phyloP scores from a whole-genome alignment of 2,113 vertebrate species.

The Psittacula cyanocephala region DNA sequence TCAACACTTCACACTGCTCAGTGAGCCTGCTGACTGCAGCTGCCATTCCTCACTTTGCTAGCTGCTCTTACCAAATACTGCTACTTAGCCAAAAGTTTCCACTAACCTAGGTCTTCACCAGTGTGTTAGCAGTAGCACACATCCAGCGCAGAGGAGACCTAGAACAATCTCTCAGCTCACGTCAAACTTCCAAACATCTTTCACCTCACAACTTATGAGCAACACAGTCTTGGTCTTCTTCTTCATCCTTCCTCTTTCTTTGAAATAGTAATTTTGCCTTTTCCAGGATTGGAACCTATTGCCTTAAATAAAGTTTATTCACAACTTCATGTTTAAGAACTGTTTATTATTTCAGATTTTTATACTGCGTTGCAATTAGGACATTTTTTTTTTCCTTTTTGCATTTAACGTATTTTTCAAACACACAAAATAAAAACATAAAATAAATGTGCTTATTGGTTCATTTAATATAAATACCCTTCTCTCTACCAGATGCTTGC shows the following conservation, averaged over 20 bases:
- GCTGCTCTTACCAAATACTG: background rate
- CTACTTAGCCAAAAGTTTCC: background rate
- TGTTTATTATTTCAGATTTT: background rate
- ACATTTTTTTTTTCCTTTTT: background rate
- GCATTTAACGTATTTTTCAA: background rate
- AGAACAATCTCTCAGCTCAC: background rate
- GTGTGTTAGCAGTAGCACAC: background rate
- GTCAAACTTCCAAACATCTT: background rate
- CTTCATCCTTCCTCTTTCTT: background rate
- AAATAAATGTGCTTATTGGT: background rate
- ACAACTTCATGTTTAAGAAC: background rate
- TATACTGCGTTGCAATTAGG: background rate
- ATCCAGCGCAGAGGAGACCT: background rate
- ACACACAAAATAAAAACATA: background rate
- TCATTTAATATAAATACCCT: background rate
- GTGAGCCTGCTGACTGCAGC: background rate
- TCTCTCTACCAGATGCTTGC: background rate
- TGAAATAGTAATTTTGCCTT: background rate
- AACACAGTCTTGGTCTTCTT: background rate
- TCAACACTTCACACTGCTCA: accelerated
- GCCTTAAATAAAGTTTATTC: background rate
- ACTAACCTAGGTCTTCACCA: background rate
- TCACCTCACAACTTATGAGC: background rate
- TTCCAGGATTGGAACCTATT: background rate
- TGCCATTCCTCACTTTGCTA: background rate